Base-by-base conservation (phyloP, 2,888 invertebrate species). In the Lumbricus terrestris region DNA sequence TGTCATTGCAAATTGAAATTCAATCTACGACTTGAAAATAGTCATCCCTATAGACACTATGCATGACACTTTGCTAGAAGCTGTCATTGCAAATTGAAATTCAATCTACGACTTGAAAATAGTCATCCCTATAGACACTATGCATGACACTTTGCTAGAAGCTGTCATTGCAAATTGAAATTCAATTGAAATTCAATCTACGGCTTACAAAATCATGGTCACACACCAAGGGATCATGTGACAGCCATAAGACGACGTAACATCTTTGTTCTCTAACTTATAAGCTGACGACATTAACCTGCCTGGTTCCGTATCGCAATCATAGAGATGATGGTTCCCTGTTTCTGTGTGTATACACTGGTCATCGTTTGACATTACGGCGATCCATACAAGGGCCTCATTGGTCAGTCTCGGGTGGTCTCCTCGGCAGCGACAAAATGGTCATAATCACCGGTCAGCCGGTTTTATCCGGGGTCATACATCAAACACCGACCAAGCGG, bases 401-500 rank as follows among this genome's bases (percentile, higher is more conserved):
- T 69, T 69, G 69, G 6, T 69, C 69, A 69, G 69, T n/a, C 69
- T 69, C 69, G 69, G 29, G 69, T 69, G 69, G n/a, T n/a, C n/a
- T n/a, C n/a, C n/a, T n/a, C n/a, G n/a, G 69, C 69, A 69, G 69
- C 69, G 69, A 69, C 69, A 69, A 69, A 69, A 69, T 69, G 69
- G 69, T 69, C 69, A 69, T 69, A 69, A 69, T 69, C 69, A 69
- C 69, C 69, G 69, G 69, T 69, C 69, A 69, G 29, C 69, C 69
- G 29, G 69, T 69, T 69, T 69, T 69, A 69, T n/a, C 69, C 69
- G n/a, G n/a, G n/a, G 69, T 69, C 69, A 69, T 69, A 69, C 69
- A 69, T 69, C 69, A 69, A 69, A n/a, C 47, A 23, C 23, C 69
- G 69, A 69, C 69, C 29, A 69, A 29, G 69, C 11, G 69, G 69